Evolutionary conservation across 2,888 invertebrate genomes (phyloP).

Genomic region (Eupithecia subfuscata): DNA sequence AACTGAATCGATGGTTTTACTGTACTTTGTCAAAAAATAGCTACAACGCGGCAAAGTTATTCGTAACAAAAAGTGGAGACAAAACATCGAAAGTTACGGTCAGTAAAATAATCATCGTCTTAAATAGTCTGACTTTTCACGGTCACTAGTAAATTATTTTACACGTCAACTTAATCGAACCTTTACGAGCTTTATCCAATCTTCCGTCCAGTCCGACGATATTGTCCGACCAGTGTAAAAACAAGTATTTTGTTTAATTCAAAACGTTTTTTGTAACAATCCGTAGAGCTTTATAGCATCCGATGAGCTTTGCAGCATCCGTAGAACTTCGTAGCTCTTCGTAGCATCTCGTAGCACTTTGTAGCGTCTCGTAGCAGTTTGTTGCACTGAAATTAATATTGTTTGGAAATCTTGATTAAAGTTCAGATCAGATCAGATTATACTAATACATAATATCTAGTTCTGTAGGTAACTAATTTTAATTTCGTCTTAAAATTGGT

Average conservation of each 20-base stretch:
- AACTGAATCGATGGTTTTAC: background rate
- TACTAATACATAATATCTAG: too few species aligned
- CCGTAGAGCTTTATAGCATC: background rate
- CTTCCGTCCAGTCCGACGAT: background rate
- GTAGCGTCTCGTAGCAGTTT: too few species aligned
- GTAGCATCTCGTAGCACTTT: too few species aligned
- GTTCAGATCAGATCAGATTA: too few species aligned
- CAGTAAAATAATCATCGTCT: background rate
- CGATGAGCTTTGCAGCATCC: background rate
- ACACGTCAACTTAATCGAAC: background rate
- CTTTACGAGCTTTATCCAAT: background rate
- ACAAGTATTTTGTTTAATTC: too few species aligned
- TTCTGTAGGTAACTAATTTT: too few species aligned
- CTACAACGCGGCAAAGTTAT: background rate
- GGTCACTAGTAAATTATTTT: background rate
- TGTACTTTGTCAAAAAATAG: background rate
- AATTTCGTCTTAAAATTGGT: too few species aligned
- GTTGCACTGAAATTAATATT: too few species aligned
- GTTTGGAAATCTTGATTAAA: too few species aligned
- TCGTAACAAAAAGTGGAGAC: background rate
- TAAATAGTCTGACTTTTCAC: background rate
- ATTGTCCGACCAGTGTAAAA: background rate
- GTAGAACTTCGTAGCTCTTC: too few species aligned
- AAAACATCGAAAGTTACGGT: background rate
- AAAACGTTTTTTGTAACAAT: background rate